Base-by-base conservation (phyloP, 2,888 invertebrate species). In the Odontocerum albicorne region DNA sequence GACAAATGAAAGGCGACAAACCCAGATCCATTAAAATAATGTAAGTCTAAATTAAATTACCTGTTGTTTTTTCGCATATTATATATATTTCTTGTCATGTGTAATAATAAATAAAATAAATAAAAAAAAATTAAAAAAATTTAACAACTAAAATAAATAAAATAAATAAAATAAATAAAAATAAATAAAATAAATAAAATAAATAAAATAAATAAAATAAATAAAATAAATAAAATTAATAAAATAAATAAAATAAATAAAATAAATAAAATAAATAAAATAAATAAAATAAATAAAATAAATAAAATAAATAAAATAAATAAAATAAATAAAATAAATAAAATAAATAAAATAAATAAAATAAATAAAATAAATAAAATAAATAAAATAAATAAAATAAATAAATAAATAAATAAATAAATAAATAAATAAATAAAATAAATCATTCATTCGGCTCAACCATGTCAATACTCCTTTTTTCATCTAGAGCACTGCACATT, bases 131-230 rank as follows among this genome's bases (percentile, higher is more conserved):
- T 7, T 27, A 27, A 27, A 27, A 27, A 7, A 27, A 27, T 7
- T 7, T 27, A 27, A 27, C n/a, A 27, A 27, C 10, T 7, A 27
- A 27, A 27, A 7, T 7, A 27, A 27, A 27, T 27, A 27, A 27
- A 27, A 27, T 27, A 49, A 54, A 40, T 49, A 49, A 46, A 39
- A 53, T 35, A 39, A 59, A 55, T 54, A 3, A 45, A 44, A 57
- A 63, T 27, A 57, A 61, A 20, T 44, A 63, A 55, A 55, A 49
- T 43, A 22, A 46, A 57, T 55, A 27, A 12, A 22, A 53, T 52
- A 58, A 60, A 63, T 42, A 33, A 22, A 22, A 46, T 15, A 27
- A 53, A 59, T 12, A 40, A 16, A 19, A 13, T 12, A 17, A 16
- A 20, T 7, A 19, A n/a, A 8, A 20, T 16, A 40, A 40, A 15